These are phyloP conservation scores for Pimpla rufipes DNA, from an alignment of 2,888 invertebrate species.

Conservation along the genomic window DNA sequence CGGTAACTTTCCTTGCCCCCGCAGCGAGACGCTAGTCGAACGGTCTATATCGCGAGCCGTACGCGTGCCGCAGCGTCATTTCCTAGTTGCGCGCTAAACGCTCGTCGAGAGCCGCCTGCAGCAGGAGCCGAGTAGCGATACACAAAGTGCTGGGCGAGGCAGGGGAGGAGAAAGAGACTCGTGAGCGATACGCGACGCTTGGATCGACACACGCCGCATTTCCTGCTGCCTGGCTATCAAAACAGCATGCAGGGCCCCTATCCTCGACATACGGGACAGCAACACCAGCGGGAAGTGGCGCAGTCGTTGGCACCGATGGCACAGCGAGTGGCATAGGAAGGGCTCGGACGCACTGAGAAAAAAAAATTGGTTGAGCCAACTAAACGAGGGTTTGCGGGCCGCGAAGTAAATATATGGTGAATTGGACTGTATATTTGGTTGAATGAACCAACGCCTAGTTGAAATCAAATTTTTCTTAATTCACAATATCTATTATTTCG, in stretches of 20 bases:
- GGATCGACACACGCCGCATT: constrained; percentile 52
- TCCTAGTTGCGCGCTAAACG: constrained; percentile 25
- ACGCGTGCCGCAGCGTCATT: constrained; percentile 38
- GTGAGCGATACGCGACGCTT: constrained; percentile 63
- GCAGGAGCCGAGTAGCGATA: neutral
- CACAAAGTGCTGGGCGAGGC: constrained; percentile 19
- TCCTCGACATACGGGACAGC: constrained; percentile 11
- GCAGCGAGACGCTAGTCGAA: constrained; percentile 7
- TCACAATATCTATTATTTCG: no score
- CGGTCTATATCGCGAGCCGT: constrained; percentile 8
- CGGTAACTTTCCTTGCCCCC: constrained; percentile 7
- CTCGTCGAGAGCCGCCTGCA: neutral
- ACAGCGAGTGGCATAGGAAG: constrained; percentile 10
- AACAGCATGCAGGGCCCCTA: constrained; percentile 38
- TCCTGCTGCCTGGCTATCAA: constrained; percentile 54
- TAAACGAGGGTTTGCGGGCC: no score
- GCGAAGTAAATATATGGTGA: no score
- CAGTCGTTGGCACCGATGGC: neutral
- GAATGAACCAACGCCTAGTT: no score
- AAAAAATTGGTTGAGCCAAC: no score
- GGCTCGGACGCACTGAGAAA: no score
- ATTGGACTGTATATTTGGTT: no score
- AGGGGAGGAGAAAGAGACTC: constrained; percentile 10
- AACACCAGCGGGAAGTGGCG: neutral
- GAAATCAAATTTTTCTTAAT: no score